Percentiles rank a stretch among this genome's conserved stretches.
Conservation (phyloP, 2,797 vertebrate species). For the Botia almorhae region DNA sequence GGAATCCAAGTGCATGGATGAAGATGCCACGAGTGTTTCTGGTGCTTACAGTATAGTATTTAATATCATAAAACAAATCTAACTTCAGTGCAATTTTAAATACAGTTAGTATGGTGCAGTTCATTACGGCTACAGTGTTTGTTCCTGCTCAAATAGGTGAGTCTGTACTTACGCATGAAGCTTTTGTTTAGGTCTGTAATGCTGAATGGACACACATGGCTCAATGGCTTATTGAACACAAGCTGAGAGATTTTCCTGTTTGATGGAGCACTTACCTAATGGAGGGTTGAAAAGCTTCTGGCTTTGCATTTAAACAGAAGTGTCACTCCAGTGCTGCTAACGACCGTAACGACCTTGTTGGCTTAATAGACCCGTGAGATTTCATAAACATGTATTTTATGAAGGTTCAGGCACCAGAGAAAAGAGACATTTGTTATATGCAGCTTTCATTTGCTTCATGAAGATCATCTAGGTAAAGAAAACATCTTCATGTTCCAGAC, state of each 20-base stretch:
- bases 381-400: constrained; percentile 31
- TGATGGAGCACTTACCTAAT: constrained; percentile 24
- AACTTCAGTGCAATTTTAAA: not conserved
- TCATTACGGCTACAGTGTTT: too few species aligned
- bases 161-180: not conserved
- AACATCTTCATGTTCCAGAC: not conserved
- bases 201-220: not conserved
- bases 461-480: not conserved
- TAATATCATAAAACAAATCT: not conserved
- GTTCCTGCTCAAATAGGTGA: not conserved
- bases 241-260: constrained; percentile 21
- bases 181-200: not conserved
- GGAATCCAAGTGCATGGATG: constrained; percentile 23
- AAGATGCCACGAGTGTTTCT: too few species aligned
- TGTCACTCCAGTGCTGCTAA: constrained; percentile 4
- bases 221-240: constrained; percentile 32
- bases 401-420: not conserved
- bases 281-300: constrained; percentile 23
- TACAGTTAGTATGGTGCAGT: too few species aligned
- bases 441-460: not conserved
- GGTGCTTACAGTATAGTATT: constrained; percentile 27
- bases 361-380: constrained; percentile 14
- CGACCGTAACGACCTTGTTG: not conserved
- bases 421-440: not conserved
- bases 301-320: not conserved